These are phyloP conservation scores for Andrena bicolor DNA, from an alignment of 2,888 invertebrate genomes.

Conservation along the genomic window DNA sequence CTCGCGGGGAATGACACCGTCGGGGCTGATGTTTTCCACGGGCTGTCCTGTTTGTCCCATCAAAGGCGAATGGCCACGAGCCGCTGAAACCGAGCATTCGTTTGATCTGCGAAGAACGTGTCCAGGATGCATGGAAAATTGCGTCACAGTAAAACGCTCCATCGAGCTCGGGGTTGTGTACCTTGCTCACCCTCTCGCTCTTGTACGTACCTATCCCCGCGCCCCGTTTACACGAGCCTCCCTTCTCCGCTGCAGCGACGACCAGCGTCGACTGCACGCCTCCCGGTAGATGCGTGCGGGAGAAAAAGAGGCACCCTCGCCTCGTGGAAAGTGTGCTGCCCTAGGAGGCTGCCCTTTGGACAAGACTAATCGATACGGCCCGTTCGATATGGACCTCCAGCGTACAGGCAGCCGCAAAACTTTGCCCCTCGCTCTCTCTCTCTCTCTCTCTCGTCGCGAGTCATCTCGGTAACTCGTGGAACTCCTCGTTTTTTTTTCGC, in stretches of 20 bases:
- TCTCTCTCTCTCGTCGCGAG: background rate
- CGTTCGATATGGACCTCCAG: slow-evolving; percentile 76
- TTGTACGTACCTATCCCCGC: slow-evolving; percentile 4
- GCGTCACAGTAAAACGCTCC: slow-evolving; percentile 67
- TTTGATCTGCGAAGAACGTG: slow-evolving; percentile 63
- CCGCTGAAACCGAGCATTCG: slow-evolving; percentile 35
- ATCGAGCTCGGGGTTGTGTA: slow-evolving; percentile 41
- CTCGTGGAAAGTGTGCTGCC: slow-evolving; percentile 69
- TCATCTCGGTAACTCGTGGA: background rate
- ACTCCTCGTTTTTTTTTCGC: too few relatives aligned
- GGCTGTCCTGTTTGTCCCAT: background rate
- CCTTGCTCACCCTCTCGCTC: slow-evolving; percentile 3
- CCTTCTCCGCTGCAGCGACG: slow-evolving; percentile 10
- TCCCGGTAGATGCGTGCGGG: slow-evolving; percentile 43
- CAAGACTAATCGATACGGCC: slow-evolving; percentile 78
- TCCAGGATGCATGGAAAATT: slow-evolving; percentile 66
- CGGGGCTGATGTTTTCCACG: too few relatives aligned
- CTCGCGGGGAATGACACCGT: too few relatives aligned
- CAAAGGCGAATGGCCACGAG: slow-evolving; percentile 7
- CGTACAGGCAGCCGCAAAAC: slow-evolving; percentile 76
- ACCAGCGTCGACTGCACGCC: background rate
- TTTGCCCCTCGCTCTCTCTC: slow-evolving; percentile 8
- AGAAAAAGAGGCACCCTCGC: slow-evolving; percentile 70
- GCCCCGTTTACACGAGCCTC: slow-evolving; percentile 23
- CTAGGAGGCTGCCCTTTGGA: slow-evolving; percentile 73